Base-by-base conservation (phyloP, 2,797 vertebrate species). In the Heterohyrax brucei region DNA sequence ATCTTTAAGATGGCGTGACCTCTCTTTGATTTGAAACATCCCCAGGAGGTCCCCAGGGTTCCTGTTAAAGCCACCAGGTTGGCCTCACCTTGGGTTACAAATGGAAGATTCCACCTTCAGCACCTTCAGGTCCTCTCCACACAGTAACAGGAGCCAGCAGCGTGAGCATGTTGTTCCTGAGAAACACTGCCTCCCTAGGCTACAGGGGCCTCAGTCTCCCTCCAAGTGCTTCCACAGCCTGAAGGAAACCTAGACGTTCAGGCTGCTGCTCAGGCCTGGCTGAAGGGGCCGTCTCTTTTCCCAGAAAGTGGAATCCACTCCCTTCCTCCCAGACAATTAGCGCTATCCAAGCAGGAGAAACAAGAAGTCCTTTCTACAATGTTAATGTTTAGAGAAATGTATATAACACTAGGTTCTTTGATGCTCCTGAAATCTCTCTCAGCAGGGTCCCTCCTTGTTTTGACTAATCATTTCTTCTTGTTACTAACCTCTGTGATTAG, bases 401-500 rank as follows among this genome's bases (percentile, higher is more conserved):
- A 2, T 86, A 2, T 92, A 89, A 78, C 48, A 61, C 66, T 46
- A 39, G 96, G n/a, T 93, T 96, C 85, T 91, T 83, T 64, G 86
- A 89, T 89, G 62, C 61, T 95, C 78, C 95, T 3, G 1, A 95
- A 93, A 95, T 96, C 92, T 66, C 66, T 95, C 95, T 90, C 97
- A 88, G 30, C 92, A 89, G 95, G 94, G 72, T 72, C 88, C 92
- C 96, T 97, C 87, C 92, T 96, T 98, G 92, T 97, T 98, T 96
- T 96, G 93, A 97, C 96, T 97, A 94, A 94, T 96, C 87, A 87
- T 93, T 95, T 97, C 92, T 96, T 86, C 81, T 89, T 96, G 73
- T 96, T 97, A 86, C 86, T 86, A 94, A 96, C 96, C 96, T 82
- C 97, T 97, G 96, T 97, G 96, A 97, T 97, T 97, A 97, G 87